Conservation (phyloP, 2,797 vertebrate species). For the Helarctos malayanus region DNA sequence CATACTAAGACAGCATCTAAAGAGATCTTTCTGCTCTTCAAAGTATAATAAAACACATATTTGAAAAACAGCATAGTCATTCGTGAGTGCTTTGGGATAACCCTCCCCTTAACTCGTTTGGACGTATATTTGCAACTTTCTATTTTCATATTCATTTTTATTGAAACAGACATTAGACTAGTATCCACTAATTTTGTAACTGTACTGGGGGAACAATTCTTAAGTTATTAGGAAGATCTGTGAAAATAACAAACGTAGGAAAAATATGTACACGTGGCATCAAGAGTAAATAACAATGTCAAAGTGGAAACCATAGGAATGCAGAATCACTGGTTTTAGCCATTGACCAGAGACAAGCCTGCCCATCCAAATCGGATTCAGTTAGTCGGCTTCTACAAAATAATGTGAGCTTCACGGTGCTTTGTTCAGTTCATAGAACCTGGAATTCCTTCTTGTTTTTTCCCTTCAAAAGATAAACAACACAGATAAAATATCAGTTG, state of each 20-base stretch:
- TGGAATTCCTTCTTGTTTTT: neutral
- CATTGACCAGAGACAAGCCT: neutral
- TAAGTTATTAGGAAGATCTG: neutral
- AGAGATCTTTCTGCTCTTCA: constrained; percentile 50
- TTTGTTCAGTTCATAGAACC: neutral
- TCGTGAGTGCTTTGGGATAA: constrained; percentile 5
- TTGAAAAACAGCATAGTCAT: neutral
- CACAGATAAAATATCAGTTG: neutral
- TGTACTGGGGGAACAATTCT: neutral
- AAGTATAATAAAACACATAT: constrained; percentile 46
- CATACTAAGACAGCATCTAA: constrained; percentile 2
- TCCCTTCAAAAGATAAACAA: neutral
- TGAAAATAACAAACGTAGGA: neutral
- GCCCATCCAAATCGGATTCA: accelerated
- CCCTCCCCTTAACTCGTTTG: neutral
- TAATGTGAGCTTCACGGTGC: neutral
- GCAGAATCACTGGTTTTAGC: neutral
- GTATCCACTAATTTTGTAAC: neutral
- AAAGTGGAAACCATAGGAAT: neutral
- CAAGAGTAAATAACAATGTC: neutral
- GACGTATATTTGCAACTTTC: neutral
- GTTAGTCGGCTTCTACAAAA: neutral
- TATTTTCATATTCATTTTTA: neutral
- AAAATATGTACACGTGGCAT: neutral
- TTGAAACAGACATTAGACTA: neutral